Conservation (phyloP, 1,140 invertebrate genomes). For the Galleria mellonella region DNA sequence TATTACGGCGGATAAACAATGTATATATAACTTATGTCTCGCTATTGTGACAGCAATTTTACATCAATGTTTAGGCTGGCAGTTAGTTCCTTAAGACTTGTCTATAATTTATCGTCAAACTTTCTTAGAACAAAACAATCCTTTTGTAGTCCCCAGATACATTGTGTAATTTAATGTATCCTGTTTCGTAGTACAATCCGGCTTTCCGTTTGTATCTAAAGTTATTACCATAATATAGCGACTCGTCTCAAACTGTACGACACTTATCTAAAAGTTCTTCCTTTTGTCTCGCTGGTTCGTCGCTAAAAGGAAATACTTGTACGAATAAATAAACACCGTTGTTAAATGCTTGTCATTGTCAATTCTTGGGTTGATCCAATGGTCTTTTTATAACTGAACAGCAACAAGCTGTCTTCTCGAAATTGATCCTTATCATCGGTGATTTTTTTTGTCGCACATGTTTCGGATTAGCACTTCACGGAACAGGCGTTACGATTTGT, state of each 20-base stretch:
- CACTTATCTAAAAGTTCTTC: constrained; percentile 65
- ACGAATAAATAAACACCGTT: constrained; percentile 63
- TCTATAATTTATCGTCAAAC: constrained; percentile 7
- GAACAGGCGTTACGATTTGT: constrained; percentile 44
- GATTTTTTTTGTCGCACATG: constrained; percentile 62
- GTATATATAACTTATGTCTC: too few species aligned
- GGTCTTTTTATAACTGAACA: constrained; percentile 57
- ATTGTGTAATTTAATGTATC: constrained; percentile 55
- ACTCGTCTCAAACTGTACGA: constrained; percentile 29
- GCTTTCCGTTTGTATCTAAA: constrained; percentile 34
- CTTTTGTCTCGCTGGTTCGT: constrained; percentile 47
- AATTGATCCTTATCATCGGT: constrained; percentile 61
- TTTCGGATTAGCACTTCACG: constrained; percentile 66
- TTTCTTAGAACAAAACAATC: constrained; percentile 5
- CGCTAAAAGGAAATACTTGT: constrained; percentile 71
- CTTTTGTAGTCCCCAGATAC: constrained; percentile 16
- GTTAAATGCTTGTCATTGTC: constrained; percentile 69
- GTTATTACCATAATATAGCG: constrained; percentile 57
- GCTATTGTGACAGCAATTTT: too few species aligned
- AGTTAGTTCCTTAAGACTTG: too few species aligned
- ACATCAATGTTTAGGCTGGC: too few species aligned
- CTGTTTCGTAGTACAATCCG: constrained; percentile 19
- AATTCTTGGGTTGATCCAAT: constrained; percentile 54
- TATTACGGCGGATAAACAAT: too few species aligned
- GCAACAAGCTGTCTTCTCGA: constrained; percentile 47